Evolutionary conservation across 2,113 vertebrate genomes (phyloP).

Genomic region (Phylloscopus whistleri): DNA sequence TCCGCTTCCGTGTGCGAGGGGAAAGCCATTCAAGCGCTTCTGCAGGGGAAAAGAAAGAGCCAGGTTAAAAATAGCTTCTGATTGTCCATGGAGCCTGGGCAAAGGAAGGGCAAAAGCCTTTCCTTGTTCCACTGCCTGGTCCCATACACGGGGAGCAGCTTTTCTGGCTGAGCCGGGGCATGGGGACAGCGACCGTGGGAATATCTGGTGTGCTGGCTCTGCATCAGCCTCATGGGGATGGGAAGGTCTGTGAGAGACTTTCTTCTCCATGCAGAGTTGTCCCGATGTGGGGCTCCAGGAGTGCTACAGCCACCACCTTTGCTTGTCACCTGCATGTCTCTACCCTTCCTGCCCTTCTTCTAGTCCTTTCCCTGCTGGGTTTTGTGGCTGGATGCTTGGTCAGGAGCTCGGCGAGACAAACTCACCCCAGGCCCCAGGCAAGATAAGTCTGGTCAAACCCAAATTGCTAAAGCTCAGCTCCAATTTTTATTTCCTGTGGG

Average conservation of each 20-base stretch:
- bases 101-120: conserved; percentile 33
- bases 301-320: neutral
- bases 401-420: neutral
- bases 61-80: conserved; percentile 49
- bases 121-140: fast-evolving
- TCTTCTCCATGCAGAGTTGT: fast-evolving
- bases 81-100: conserved; percentile 16
- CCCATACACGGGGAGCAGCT: neutral
- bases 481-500: conserved; percentile 34
- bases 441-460: neutral
- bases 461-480: conserved; percentile 3
- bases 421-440: neutral
- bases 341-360: neutral
- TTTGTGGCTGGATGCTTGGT: neutral
- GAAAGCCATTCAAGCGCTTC: conserved; percentile 39
- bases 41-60: conserved; percentile 10
- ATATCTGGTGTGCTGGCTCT: neutral
- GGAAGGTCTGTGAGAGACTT: neutral
- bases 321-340: neutral
- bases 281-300: neutral
- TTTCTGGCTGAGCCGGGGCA: neutral
- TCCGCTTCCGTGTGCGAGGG: neutral
- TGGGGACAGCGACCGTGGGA: neutral
- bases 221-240: fast-evolving
- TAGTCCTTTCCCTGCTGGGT: neutral